Evolutionary conservation across 2,113 vertebrate genomes (phyloP).

Genomic region (Talpa occidentalis): DNA sequence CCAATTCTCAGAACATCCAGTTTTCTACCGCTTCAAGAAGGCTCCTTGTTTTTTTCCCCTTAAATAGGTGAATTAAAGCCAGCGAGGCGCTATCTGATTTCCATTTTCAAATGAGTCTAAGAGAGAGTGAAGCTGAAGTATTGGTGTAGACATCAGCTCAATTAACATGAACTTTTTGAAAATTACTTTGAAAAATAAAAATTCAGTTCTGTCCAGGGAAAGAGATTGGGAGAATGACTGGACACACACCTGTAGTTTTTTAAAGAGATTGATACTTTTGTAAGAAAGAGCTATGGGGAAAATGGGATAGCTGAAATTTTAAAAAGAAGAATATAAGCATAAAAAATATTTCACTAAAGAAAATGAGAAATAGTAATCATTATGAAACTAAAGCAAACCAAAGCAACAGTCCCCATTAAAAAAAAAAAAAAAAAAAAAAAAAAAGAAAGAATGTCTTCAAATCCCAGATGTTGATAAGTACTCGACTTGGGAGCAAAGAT

Average conservation of each 20-base stretch:
- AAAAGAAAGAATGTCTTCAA: too few relatives aligned
- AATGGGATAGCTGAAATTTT: neutral
- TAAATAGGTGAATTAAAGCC: slow-evolving; percentile 66
- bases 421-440: too few relatives aligned
- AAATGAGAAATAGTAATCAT: slow-evolving; percentile 22
- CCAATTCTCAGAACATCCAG: slow-evolving; percentile 19
- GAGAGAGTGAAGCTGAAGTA: slow-evolving; percentile 35
- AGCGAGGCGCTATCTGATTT: slow-evolving; percentile 52
- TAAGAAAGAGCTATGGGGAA: slow-evolving; percentile 64
- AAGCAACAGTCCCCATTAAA: slow-evolving; percentile 1
- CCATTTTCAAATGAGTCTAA: slow-evolving; percentile 63
- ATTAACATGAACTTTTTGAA: slow-evolving; percentile 67
- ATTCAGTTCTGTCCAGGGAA: slow-evolving; percentile 73
- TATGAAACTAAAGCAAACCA: slow-evolving; percentile 10
- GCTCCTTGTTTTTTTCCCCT: neutral
- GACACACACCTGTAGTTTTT: slow-evolving; percentile 80
- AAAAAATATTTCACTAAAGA: slow-evolving; percentile 1
- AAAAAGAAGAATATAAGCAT: slow-evolving; percentile 26
- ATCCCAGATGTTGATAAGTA: slow-evolving; percentile 45
- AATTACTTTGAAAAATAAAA: slow-evolving; percentile 83
- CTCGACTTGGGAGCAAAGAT: slow-evolving; percentile 49
- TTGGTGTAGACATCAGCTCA: slow-evolving; percentile 51
- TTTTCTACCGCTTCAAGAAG: slow-evolving; percentile 59
- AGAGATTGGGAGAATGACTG: slow-evolving; percentile 73
- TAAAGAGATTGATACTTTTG: slow-evolving; percentile 80